A percentile compares a stretch with the other conserved stretches of the same genome.
phyloP scores from a whole-genome alignment of 2,113 vertebrate species.

The Phalacrocorax carbo region DNA sequence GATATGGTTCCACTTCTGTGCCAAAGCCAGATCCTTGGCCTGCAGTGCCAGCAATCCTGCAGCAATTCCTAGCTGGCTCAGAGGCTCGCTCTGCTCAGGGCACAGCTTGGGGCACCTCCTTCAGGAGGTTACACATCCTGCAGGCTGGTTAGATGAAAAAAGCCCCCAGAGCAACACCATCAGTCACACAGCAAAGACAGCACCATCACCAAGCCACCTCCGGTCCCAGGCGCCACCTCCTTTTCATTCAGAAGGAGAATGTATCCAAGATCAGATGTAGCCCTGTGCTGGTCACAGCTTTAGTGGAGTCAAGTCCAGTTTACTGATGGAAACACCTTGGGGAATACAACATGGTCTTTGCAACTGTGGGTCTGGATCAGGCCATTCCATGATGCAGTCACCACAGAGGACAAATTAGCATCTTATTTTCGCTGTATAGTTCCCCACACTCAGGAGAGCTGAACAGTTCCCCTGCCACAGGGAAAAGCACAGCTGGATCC shows the following conservation, averaged over 20 bases:
- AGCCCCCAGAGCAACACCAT: not conserved
- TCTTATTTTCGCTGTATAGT: not conserved
- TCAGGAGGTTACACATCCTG: not conserved
- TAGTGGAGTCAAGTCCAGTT: not conserved
- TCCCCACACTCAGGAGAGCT: not conserved
- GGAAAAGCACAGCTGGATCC: not conserved
- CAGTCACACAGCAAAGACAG: not conserved
- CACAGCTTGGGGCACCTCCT: not conserved
- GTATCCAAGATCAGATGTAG: not conserved
- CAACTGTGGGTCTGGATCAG: not conserved
- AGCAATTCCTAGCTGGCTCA: fast-evolving
- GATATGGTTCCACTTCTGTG: not conserved
- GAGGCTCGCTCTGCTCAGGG: not conserved
- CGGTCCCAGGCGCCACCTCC: not conserved
- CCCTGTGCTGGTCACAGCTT: not conserved
- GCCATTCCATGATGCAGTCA: not conserved
- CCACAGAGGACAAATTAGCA: not conserved
- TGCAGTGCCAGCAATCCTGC: not conserved
- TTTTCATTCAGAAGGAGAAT: not conserved
- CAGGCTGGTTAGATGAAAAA: not conserved
- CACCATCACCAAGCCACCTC: not conserved
- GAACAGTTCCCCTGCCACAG: not conserved
- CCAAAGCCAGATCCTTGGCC: not conserved
- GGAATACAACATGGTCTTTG: not conserved
- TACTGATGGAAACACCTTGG: not conserved